phyloP scores from a whole-genome alignment of 2,797 vertebrate genomes.

The Prionace glauca region DNA sequence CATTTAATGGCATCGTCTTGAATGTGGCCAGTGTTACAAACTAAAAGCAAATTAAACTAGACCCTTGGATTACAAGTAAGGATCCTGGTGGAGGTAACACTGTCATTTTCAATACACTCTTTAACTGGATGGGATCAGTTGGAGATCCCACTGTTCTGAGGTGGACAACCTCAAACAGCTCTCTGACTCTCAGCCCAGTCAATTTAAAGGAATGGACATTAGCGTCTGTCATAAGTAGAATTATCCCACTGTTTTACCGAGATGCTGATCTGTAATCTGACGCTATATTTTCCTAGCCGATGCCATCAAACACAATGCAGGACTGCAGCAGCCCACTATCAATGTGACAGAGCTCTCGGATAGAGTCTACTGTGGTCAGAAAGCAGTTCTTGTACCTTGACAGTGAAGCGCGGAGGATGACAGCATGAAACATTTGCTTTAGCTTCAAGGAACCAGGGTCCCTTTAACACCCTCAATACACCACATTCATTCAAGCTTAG shows the following conservation, averaged over 20 bases:
- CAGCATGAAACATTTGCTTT: not conserved
- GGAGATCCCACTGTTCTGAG: not conserved
- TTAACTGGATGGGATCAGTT: not conserved
- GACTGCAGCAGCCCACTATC: not conserved
- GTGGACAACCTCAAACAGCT: not conserved
- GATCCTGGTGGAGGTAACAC: too few relatives aligned
- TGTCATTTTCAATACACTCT: not conserved
- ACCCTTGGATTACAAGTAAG: not conserved
- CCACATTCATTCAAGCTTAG: slow-evolving; percentile 52
- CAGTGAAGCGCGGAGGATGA: not conserved
- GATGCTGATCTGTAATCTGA: not conserved
- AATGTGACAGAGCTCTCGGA: not conserved
- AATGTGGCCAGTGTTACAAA: not conserved
- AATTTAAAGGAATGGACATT: not conserved
- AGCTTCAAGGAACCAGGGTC: slow-evolving; percentile 27
- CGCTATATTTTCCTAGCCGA: not conserved
- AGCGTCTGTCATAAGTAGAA: not conserved
- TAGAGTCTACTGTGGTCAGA: not conserved
- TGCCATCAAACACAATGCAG: not conserved
- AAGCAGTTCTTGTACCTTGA: not conserved
- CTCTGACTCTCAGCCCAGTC: not conserved
- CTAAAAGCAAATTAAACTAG: not conserved
- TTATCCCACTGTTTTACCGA: not conserved
- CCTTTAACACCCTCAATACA: not conserved
- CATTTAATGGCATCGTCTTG: not conserved